Evolutionary conservation across 2,888 invertebrate species (phyloP), one percentile per base, ranked within the genome.

Genomic region (Harpagoxenus sublaevis): DNA sequence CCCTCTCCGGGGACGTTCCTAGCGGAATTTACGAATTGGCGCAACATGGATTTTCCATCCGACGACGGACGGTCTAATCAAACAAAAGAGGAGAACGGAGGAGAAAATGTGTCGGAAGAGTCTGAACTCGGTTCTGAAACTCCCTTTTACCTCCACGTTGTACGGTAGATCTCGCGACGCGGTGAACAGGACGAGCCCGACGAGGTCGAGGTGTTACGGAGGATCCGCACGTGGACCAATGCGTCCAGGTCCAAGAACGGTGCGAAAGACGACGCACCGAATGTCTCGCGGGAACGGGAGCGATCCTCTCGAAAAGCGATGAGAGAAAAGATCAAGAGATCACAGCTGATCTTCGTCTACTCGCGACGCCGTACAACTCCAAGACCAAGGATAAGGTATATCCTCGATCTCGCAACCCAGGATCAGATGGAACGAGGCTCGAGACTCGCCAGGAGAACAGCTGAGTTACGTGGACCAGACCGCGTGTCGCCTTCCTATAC

Each of bases 81-180:
- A 82, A 51, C 18, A 62, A 39, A 55, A 9, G 28, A 42, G 39
- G 4, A 18, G 10, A 28, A 18, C 12, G 18, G 15, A 10, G 35
- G n/a, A 3, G n/a, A 31, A 3, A 1, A 4, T 15, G n/a, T 45
- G 35, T 35, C 35, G 5, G 5, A 35, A 35, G 23, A 23, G 23
- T 23, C 23, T 23, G 23, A 23, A 23, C 23, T 23, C 23, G 23
- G 23, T 23, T 23, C 10, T 28, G 28, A 57, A 45, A 70, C 45
- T 62, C 10, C 39, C 18, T 85, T 55, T 89, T 89, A 89, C 89
- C 89, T 89, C 88, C 88, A 89, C 86, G 86, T 81, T 84, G 89
- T 79, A 79, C 45, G 87, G 8, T 63, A 66, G 62, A 75, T 51
- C 35, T 60, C 6, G 62, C 63, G 57, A 83, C 83, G 81, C 35